Evolutionary conservation across 64 coral and sea anemone genomes (phyloP).

Genomic region (Pocillopora verrucosa): DNA sequence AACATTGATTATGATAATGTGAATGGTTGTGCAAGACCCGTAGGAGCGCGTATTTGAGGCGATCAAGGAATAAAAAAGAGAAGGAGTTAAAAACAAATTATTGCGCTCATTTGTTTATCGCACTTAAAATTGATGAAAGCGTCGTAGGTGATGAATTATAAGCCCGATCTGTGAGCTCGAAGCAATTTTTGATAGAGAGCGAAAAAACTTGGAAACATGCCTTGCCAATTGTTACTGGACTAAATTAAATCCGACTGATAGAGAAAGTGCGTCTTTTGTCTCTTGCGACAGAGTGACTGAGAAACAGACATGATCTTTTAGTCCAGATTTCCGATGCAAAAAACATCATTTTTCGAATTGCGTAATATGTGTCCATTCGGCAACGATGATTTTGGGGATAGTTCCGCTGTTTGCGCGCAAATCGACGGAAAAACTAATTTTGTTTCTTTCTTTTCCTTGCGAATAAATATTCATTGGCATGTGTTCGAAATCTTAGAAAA

Average conservation of each 20-base stretch:
- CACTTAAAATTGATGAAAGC: neutral
- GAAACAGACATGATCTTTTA: conserved; percentile 10
- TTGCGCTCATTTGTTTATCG: neutral
- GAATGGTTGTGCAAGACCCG: neutral
- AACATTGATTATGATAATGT: neutral
- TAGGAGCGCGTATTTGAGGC: neutral
- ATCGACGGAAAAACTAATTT: neutral
- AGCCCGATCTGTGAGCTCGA: neutral
- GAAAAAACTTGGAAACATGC: neutral
- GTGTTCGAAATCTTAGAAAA: conserved; percentile 42
- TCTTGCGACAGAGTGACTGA: neutral
- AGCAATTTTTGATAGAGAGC: neutral
- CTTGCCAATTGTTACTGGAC: conserved; percentile 21
- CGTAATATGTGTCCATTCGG: too few species aligned
- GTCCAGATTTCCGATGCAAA: neutral
- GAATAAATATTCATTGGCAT: conserved; percentile 48
- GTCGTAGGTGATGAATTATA: neutral
- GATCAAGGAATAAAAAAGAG: conserved; percentile 1
- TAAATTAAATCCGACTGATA: conserved; percentile 24
- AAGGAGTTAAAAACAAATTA: conserved; percentile 20
- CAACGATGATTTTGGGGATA: neutral
- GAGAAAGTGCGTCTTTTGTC: conserved; percentile 24
- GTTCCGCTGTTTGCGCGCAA: neutral
- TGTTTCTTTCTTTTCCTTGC: neutral
- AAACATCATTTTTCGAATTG: conserved; percentile 3